These are phyloP conservation scores for Leucosticte australis DNA, from an alignment of 2,113 vertebrate genomes.

Conservation along the genomic window DNA sequence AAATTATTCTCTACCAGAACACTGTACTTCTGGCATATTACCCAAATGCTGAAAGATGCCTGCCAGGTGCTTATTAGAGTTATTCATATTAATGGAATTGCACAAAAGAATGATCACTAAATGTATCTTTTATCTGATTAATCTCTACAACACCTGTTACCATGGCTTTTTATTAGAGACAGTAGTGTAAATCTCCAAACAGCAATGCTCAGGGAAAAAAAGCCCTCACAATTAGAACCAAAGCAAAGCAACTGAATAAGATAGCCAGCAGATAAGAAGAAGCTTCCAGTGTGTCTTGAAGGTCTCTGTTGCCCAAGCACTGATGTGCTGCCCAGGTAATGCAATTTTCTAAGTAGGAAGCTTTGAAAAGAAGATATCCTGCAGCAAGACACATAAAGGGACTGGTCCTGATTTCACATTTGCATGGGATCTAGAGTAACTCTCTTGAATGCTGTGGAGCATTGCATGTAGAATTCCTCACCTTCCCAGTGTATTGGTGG, in stretches of 20 bases:
- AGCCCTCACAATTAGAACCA: rapidly evolving
- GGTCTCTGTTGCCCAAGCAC: neutral
- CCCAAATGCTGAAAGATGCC: neutral
- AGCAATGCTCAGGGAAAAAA: neutral
- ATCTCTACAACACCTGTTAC: neutral
- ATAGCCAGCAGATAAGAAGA: neutral
- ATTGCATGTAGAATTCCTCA: neutral
- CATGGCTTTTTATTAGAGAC: neutral
- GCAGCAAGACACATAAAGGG: neutral
- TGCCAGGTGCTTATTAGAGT: constrained; percentile 8
- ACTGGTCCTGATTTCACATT: neutral
- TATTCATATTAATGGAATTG: constrained; percentile 12
- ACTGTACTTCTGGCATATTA: neutral
- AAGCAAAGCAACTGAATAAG: neutral
- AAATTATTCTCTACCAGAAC: neutral
- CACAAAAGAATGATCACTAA: neutral
- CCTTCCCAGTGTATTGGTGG: neutral
- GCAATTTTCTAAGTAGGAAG: neutral
- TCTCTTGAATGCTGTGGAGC: neutral
- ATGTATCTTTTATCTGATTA: neutral
- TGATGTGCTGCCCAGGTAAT: neutral
- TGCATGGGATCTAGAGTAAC: neutral
- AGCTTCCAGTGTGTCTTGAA: neutral
- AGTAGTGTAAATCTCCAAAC: neutral
- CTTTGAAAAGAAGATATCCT: neutral